These are phyloP conservation scores for Caenorhabditis sp. DNA, from an alignment of 2,888 invertebrate species.

Conservation along the genomic window DNA sequence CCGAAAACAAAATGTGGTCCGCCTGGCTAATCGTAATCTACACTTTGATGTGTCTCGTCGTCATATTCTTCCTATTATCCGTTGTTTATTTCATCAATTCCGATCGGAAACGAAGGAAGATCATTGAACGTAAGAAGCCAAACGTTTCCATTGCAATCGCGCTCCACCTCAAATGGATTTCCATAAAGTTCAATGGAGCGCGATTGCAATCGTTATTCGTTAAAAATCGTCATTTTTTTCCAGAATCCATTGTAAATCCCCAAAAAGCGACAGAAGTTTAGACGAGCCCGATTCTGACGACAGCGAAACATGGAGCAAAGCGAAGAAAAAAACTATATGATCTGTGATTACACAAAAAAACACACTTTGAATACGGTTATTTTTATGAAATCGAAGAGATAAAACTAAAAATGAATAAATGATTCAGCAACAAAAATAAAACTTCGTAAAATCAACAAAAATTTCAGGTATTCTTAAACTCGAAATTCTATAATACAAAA, in stretches of 20 bases:
- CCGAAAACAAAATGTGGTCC: conserved; percentile 57
- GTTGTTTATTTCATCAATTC: conserved; percentile 42
- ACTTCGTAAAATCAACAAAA: too few relatives aligned
- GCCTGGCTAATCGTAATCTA: conserved; percentile 65
- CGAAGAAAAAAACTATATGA: conserved; percentile 9
- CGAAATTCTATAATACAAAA: too few relatives aligned
- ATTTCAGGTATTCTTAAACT: too few relatives aligned
- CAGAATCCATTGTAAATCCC: conserved; percentile 52
- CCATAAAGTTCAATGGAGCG: too few relatives aligned
- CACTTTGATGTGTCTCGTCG: conserved; percentile 55
- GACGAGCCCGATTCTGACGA: background rate
- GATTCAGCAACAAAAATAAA: background rate
- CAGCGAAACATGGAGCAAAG: too few relatives aligned
- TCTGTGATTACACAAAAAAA: conserved; percentile 10
- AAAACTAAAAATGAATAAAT: background rate
- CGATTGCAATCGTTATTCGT: too few relatives aligned
- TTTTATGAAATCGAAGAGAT: background rate
- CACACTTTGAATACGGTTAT: conserved; percentile 10
- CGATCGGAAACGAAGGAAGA: conserved; percentile 43
- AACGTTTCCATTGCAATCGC: too few relatives aligned
- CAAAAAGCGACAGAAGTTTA: conserved; percentile 62
- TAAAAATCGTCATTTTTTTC: too few relatives aligned
- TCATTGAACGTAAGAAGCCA: conserved; percentile 44
- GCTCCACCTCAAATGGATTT: too few relatives aligned
- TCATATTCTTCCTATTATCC: conserved; percentile 57